Conservation (phyloP, 2,113 vertebrate genomes). For the Pseudolaguvia tuberculata region DNA sequence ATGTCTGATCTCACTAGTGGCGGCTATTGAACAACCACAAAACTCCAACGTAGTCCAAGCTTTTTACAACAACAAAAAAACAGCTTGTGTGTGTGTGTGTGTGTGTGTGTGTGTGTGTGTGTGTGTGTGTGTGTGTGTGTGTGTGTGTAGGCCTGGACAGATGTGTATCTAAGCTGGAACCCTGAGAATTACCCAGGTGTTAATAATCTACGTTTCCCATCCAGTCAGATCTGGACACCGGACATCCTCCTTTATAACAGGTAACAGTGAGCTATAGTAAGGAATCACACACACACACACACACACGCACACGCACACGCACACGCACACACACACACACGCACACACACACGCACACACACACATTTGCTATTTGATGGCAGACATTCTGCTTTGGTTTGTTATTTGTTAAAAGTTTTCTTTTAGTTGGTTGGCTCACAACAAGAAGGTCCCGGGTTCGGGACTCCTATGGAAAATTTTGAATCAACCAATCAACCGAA, state of each 20-base stretch:
- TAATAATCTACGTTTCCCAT: constrained; percentile 80
- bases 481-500: too few species aligned
- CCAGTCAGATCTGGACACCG: constrained; percentile 81
- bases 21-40: too few species aligned
- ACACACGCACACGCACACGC: not conserved
- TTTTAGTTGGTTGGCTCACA: too few species aligned
- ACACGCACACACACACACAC: not conserved
- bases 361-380: not conserved
- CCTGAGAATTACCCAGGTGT: constrained; percentile 77
- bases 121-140: constrained; percentile 10
- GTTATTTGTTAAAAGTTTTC: not conserved
- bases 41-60: too few species aligned
- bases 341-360: not conserved
- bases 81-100: constrained; percentile 7
- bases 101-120: constrained; percentile 19
- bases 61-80: too few species aligned
- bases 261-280: constrained; percentile 53
- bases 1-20: too few species aligned
- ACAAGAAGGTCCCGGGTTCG: too few species aligned
- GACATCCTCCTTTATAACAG: constrained; percentile 91
- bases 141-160: constrained; percentile 67
- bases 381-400: not conserved
- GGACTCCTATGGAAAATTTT: too few species aligned
- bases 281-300: not conserved
- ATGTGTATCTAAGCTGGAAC: constrained; percentile 82